Evolutionary conservation across 1,140 invertebrate species (phyloP).

Genomic region (Aleiodes sp.): DNA sequence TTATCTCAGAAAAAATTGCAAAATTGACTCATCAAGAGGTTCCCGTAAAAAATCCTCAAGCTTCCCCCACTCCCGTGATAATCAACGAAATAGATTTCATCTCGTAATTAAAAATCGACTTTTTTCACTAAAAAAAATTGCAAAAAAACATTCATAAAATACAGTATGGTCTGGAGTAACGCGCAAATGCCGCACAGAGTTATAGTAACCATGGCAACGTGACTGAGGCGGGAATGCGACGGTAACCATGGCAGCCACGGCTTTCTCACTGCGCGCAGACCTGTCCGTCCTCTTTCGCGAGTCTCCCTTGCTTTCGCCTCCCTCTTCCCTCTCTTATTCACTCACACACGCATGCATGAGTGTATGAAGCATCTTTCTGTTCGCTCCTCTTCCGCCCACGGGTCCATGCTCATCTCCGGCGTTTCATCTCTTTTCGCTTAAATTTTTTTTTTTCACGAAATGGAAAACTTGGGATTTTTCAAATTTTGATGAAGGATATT

Average conservation of each 20-base stretch:
- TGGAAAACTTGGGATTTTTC: no score
- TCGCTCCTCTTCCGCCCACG: constrained; percentile 57
- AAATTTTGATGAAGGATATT: no score
- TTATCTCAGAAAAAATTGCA: no score
- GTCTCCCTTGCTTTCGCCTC: constrained; percentile 50
- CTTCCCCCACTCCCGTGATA: no score
- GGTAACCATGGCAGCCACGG: constrained; percentile 66
- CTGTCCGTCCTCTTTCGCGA: constrained; percentile 62
- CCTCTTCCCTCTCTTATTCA: constrained; percentile 49
- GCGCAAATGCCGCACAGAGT: constrained; percentile 38
- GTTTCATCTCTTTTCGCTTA: background rate
- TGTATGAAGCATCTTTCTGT: constrained; percentile 9
- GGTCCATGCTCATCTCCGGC: constrained; percentile 20
- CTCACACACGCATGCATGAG: constrained; percentile 10
- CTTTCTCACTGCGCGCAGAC: constrained; percentile 41
- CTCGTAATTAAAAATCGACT: no score
- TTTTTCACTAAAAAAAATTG: constrained; percentile 26
- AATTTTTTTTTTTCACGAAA: background rate
- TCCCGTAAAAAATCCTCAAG: no score
- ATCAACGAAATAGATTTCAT: background rate
- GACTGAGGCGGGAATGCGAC: constrained; percentile 66
- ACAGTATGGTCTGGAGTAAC: constrained; percentile 19
- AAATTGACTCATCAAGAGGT: no score
- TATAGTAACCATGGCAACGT: constrained; percentile 63
- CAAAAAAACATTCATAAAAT: background rate